Percentiles rank a stretch among this genome's conserved stretches.
phyloP scores from a whole-genome alignment of 2,113 vertebrate species.

The Prionailurus viverrinus region DNA sequence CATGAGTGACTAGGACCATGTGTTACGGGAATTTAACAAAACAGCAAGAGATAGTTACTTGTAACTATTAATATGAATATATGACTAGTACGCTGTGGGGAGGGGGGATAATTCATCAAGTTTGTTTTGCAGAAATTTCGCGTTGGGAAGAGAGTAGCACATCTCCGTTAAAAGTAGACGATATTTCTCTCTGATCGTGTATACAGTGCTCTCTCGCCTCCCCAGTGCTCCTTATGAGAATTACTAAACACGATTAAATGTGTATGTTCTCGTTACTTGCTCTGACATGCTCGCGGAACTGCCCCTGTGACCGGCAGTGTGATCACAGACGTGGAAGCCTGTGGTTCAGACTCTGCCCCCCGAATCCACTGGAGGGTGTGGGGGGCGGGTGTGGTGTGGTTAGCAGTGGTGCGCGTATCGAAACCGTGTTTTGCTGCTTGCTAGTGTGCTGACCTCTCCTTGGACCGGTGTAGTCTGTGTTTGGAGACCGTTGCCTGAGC shows the following conservation, averaged over 20 bases:
- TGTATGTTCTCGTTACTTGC: not conserved
- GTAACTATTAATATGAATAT: not conserved
- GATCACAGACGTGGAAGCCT: not conserved
- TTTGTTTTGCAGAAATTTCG: conserved; percentile 19
- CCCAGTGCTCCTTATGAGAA: not conserved
- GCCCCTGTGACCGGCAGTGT: not conserved
- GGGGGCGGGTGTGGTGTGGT: not conserved
- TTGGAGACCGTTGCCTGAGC: not conserved
- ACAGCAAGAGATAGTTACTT: not conserved
- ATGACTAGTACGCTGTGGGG: not conserved
- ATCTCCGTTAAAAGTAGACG: conserved; percentile 1
- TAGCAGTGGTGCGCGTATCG: fast-evolving
- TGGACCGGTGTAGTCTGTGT: not conserved
- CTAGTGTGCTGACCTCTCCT: not conserved
- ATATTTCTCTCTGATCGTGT: not conserved
- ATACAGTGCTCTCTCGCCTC: not conserved
- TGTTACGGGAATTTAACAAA: conserved; percentile 1
- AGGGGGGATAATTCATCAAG: not conserved
- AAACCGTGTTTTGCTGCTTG: not conserved
- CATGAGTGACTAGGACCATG: not conserved
- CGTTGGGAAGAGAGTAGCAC: not conserved
- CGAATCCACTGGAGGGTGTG: not conserved
- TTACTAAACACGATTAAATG: not conserved
- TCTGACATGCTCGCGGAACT: not conserved
- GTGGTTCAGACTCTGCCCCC: not conserved